Evolutionary conservation across 2,888 invertebrate genomes (phyloP).

Genomic region (Cetonia aurata): DNA sequence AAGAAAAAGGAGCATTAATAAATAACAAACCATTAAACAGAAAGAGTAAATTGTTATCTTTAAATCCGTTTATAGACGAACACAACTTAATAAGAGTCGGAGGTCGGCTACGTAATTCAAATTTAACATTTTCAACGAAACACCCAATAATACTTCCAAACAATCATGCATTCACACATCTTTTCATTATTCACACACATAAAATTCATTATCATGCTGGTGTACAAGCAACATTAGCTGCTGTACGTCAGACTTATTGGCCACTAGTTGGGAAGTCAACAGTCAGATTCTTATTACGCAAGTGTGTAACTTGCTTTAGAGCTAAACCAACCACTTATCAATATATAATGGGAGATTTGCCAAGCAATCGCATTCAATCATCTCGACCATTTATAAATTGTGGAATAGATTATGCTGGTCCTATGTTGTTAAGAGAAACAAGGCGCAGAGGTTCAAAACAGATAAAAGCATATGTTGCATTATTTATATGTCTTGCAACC

Average conservation of each 20-base stretch:
- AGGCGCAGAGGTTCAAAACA: not conserved
- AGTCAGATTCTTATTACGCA: not conserved
- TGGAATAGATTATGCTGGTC: constrained; percentile 5
- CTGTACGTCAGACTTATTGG: not conserved
- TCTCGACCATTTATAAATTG: not conserved
- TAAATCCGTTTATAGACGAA: not conserved
- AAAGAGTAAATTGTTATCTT: constrained; percentile 5
- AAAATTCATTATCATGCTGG: not conserved
- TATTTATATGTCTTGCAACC: not conserved
- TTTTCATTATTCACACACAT: not conserved
- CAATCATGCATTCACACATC: too few species aligned
- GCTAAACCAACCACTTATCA: constrained; percentile 2
- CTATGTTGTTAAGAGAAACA: not conserved
- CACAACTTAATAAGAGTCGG: not conserved
- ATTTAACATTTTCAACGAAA: too few species aligned
- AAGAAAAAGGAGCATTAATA: not conserved
- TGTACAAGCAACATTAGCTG: not conserved
- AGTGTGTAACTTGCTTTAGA: not conserved
- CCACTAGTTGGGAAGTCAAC: not conserved
- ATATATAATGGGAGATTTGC: not conserved
- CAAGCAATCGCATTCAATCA: too few species aligned
- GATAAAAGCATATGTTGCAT: not conserved
- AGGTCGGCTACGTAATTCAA: not conserved
- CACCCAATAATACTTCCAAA: too few species aligned
- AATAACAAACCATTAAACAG: not conserved